Evolutionary conservation across 2,888 invertebrate genomes (phyloP).

Genomic region (Volucella bombylans): DNA sequence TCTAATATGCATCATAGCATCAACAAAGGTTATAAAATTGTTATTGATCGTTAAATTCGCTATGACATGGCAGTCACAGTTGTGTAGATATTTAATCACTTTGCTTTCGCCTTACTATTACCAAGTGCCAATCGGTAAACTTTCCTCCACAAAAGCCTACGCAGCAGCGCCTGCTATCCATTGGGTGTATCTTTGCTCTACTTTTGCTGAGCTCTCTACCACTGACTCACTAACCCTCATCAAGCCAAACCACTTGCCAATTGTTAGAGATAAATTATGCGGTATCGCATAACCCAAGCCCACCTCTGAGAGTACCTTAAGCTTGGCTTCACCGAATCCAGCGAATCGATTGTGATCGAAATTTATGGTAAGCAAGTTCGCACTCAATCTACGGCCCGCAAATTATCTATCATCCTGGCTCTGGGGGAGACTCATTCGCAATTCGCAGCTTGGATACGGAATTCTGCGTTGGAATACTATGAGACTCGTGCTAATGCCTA

Average conservation of each 20-base stretch:
- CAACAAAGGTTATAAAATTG: no score
- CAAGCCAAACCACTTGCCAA: conserved; percentile 57
- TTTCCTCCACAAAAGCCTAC: conserved; percentile 16
- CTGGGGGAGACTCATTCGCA: conserved; percentile 44
- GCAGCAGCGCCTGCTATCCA: conserved; percentile 36
- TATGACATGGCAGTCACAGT: no score
- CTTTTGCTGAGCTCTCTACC: conserved; percentile 17
- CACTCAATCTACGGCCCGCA: conserved; percentile 46
- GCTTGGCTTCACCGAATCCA: conserved; percentile 51
- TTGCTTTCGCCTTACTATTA: no score
- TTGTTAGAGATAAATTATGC: conserved; percentile 57
- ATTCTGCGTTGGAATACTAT: conserved; percentile 33
- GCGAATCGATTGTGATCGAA: conserved; percentile 68
- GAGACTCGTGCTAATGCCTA: conserved; percentile 40
- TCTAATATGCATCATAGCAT: no score
- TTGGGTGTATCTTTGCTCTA: conserved; percentile 57
- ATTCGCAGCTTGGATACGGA: conserved; percentile 8
- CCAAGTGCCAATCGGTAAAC: not conserved
- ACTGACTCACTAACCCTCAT: conserved; percentile 29
- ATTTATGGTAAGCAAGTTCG: conserved; percentile 64
- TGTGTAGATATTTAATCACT: no score
- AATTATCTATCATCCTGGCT: conserved; percentile 64
- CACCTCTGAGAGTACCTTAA: conserved; percentile 47
- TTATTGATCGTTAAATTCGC: no score
- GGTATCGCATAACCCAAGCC: conserved; percentile 32